Base-by-base conservation (phyloP, 1,140 invertebrate species). In the Globodera rostochiensis region DNA sequence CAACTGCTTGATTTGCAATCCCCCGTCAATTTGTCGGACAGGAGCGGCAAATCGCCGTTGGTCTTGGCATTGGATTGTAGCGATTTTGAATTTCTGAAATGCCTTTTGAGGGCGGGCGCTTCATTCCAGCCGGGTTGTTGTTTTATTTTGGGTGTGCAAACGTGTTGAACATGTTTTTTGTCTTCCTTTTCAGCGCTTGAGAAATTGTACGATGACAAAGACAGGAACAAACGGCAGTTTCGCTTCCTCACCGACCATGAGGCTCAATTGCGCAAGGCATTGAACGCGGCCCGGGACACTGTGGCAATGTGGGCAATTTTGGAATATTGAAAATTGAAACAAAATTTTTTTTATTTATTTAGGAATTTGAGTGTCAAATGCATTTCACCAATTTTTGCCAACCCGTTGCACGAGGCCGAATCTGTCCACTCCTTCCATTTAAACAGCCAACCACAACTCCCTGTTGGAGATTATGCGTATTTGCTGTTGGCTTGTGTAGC, bases 301-400 rank as follows among this genome's bases (percentile, higher is more conserved):
- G 57, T 82, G 15, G 57, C 76, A 36, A 81, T 64, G 80, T 71
- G 46, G 53, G 25, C 36, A 36, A 36, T 79, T 45, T 64, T 75
- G 25, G 70, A 47, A 21, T 79, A 5, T 19, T 53, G 6, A 45
- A 76, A 6, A 79, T 49, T 49, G 6, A 36, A 50, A 19, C 4
- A 21, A 9, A n/a, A n/a, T n/a, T n/a, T 21, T 7, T 7, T 8
- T 70, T 25, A 6, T n/a, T 49, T 13, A 80, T 81, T 25, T 45
- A 79, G 77, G n/a, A 69, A 82, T 21, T 79, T 82, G 71, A 80
- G 47, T 13, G 57, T 74, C 11, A 83, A 67, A 11, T 69, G 64
- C 60, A 70, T 82, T 73, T 82, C 81, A 25, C 81, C 53, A 45
- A 78, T 82, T 67, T 82, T 82, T 67, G 81, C 82, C 2, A 82